Evolutionary conservation across 2,797 vertebrate genomes (phyloP).

Genomic region (Chaenodraco wilsoni): DNA sequence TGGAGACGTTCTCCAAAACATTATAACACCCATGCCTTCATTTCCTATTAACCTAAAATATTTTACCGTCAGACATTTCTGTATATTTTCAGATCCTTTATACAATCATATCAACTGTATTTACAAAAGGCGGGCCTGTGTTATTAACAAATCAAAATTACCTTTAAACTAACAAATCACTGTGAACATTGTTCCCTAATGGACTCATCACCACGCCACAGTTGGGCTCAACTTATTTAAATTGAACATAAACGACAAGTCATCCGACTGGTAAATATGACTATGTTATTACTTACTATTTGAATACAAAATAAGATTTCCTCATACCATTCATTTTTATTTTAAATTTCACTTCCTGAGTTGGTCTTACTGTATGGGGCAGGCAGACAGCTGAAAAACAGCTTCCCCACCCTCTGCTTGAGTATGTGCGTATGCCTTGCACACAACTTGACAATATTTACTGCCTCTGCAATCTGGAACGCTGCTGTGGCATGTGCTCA

Average conservation of each 20-base stretch:
- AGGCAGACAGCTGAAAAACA: constrained; percentile 19
- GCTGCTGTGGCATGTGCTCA: constrained; percentile 31
- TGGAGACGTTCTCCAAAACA: constrained; percentile 7
- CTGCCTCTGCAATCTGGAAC: constrained; percentile 23
- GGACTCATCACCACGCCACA: not conserved
- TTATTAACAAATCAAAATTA: constrained; percentile 29
- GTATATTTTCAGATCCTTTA: constrained; percentile 19
- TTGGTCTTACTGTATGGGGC: constrained; percentile 60
- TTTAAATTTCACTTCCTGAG: constrained; percentile 73
- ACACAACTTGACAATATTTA: constrained; percentile 13
- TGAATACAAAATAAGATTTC: constrained; percentile 38
- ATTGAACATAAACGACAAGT: constrained; percentile 7
- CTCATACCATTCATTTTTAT: constrained; percentile 28
- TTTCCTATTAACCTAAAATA: constrained; percentile 24
- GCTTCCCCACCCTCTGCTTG: constrained; percentile 23
- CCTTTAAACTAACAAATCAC: constrained; percentile 19
- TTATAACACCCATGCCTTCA: constrained; percentile 14
- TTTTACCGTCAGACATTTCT: constrained; percentile 33
- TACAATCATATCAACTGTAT: constrained; percentile 16
- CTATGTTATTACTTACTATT: constrained; percentile 20
- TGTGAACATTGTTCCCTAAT: not conserved
- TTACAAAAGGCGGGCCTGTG: constrained; percentile 20
- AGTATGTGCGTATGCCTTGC: constrained; percentile 3
- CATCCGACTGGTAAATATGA: constrained; percentile 11
- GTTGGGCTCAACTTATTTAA: constrained; percentile 2